phyloP scores from a whole-genome alignment of 2,113 vertebrate species.

The Pelecanus crispus region DNA sequence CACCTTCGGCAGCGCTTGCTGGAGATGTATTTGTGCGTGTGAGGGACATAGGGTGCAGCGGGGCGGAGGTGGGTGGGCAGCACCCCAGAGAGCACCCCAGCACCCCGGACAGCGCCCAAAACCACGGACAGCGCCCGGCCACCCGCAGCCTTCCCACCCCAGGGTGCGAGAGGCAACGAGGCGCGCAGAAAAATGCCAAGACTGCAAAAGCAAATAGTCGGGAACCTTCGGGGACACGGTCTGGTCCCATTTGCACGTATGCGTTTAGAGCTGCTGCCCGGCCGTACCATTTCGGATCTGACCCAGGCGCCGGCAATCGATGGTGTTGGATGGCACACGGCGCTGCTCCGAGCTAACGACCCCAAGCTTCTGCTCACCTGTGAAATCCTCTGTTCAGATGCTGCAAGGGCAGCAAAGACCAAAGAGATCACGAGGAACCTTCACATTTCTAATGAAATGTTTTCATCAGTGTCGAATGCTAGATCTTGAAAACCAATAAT shows the following conservation, averaged over 20 bases:
- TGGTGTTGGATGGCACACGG: rapidly evolving
- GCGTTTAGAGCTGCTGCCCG: too few species aligned
- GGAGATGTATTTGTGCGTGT: too few species aligned
- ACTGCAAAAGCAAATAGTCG: background rate
- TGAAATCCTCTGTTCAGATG: background rate
- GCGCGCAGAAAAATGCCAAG: rapidly evolving
- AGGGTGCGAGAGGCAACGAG: rapidly evolving
- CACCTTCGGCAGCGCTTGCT: rapidly evolving
- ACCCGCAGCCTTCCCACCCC: too few species aligned
- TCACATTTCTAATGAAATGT: background rate
- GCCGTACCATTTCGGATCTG: rapidly evolving
- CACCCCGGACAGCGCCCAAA: too few species aligned
- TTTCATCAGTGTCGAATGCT: background rate
- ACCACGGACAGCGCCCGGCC: background rate
- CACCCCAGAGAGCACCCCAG: background rate
- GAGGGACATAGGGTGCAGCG: too few species aligned
- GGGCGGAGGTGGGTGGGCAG: background rate
- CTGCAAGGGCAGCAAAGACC: too few species aligned
- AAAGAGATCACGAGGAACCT: background rate
- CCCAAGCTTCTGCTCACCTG: background rate
- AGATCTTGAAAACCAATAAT: background rate
- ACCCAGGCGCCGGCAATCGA: rapidly evolving
- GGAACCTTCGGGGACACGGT: rapidly evolving
- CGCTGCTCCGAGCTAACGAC: background rate
- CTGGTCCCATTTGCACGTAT: rapidly evolving